Base-by-base conservation (phyloP, 2,797 vertebrate genomes). In the Eupleurogrammus muticus region DNA sequence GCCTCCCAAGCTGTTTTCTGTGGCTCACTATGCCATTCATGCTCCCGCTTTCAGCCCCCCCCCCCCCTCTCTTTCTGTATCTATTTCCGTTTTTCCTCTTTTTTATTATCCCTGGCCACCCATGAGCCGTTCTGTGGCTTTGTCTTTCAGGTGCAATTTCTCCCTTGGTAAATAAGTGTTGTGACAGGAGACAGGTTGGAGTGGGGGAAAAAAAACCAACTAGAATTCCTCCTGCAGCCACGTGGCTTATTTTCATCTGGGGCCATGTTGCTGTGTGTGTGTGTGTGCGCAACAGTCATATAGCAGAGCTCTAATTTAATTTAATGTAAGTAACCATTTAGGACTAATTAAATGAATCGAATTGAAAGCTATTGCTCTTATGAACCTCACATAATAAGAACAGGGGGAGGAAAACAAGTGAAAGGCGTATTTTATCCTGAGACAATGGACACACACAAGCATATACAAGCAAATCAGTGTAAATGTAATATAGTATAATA, bases 1-100 rank as follows among this genome's bases (percentile, higher is more conserved):
- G 77, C 84, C 83, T 90, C 81, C 82, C 81, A 83, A 87, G 83
- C 85, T 87, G 87, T 90, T 89, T 84, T 52, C 73, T n/a, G 65
- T 82, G 58, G 81, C 70, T 82, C 73, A 34, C 63, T 81, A 77
- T 83, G 72, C 64, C 81, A 82, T 76, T 71, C 81, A 66, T 66
- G 42, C 61, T 74, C 12, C 5, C 38, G 20, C 60, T 50, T 55
- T 51, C 69, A 63, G 55, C 73, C 57, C 42, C 51, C 58, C 17
- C 7, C 19, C 20, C 32, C 55, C 36, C 60, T 59, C 58, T 34
- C 46, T 55, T 19, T 72, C 62, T 65, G 51, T 61, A 56, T 87
- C 69, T 38, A 72, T 89, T 85, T 77, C 47, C 75, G 64, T 79
- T 77, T 78, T 65, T 53, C 58, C 50, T 44, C 6, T 19, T 78